phyloP scores from a whole-genome alignment of 2,113 vertebrate species.

The Rhynchomys soricoides region DNA sequence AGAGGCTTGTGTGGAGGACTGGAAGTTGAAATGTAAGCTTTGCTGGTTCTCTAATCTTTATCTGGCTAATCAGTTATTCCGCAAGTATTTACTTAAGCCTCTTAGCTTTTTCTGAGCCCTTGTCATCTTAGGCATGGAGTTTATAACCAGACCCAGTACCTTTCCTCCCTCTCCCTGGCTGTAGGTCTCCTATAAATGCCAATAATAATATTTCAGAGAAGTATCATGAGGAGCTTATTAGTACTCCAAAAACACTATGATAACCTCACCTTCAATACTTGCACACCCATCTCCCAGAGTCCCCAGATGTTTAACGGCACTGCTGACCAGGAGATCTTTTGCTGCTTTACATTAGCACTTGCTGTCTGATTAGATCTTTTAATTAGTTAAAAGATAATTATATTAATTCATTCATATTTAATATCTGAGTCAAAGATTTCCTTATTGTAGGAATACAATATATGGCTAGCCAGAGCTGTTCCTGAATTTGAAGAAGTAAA shows the following conservation, averaged over 20 bases:
- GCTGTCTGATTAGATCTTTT: conserved; percentile 56
- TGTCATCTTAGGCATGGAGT: conserved; percentile 67
- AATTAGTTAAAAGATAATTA: conserved; percentile 65
- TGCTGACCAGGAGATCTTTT: conserved; percentile 55
- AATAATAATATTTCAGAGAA: conserved; percentile 61
- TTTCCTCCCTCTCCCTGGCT: conserved; percentile 27
- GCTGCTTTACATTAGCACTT: conserved; percentile 33
- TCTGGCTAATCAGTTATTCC: conserved; percentile 61
- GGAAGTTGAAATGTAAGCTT: conserved; percentile 34
- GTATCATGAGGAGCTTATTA: conserved; percentile 55
- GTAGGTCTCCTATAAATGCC: conserved; percentile 59
- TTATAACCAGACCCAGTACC: conserved; percentile 48
- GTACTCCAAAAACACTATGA: conserved; percentile 24
- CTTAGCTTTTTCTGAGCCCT: neutral
- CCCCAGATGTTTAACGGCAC: conserved; percentile 19
- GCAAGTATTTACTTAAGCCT: conserved; percentile 54
- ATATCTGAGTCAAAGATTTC: conserved; percentile 63
- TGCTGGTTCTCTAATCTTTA: conserved; percentile 51
- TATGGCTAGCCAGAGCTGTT: conserved; percentile 54
- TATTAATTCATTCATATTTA: conserved; percentile 71
- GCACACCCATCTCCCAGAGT: conserved; percentile 50
- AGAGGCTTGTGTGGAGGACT: neutral
- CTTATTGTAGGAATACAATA: conserved; percentile 35
- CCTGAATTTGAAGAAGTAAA: conserved; percentile 69
- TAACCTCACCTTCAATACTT: conserved; percentile 39